These are phyloP conservation scores for Hemicentrotus pulcherrimus DNA, from an alignment of 35 echinoderm and acorn worm species.

Conservation along the genomic window DNA sequence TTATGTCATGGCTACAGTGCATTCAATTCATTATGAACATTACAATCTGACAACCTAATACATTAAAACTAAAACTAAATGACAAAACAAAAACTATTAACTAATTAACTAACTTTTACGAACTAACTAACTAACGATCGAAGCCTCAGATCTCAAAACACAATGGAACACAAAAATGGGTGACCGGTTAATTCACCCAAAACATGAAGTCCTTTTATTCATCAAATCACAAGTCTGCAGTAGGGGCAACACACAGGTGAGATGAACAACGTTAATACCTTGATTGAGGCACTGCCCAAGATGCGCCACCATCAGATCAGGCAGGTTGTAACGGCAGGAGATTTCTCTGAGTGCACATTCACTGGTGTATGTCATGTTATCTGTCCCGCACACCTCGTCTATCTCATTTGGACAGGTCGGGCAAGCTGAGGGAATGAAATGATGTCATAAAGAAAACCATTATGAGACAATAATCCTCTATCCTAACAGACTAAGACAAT, in stretches of 20 bases:
- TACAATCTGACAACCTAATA: too few relatives aligned
- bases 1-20: too few relatives aligned
- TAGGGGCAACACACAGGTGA: background rate
- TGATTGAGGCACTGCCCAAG: slow-evolving; percentile 5
- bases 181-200: too few relatives aligned
- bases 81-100: too few relatives aligned
- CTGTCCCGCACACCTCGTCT: slow-evolving; percentile 30
- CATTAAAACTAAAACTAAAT: too few relatives aligned
- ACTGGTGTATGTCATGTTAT: slow-evolving; percentile 37
- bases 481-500: too few relatives aligned
- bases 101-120: too few relatives aligned
- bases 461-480: too few relatives aligned
- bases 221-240: background rate
- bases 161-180: too few relatives aligned
- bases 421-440: background rate
- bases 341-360: background rate
- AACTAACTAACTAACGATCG: too few relatives aligned
- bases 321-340: background rate
- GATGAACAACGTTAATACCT: background rate
- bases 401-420: background rate
- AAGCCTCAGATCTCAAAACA: too few relatives aligned
- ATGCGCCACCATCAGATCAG: background rate
- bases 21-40: too few relatives aligned
- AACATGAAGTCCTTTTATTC: background rate
- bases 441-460: background rate